phyloP scores from a whole-genome alignment of 2,113 vertebrate species.

The Mola mola region DNA sequence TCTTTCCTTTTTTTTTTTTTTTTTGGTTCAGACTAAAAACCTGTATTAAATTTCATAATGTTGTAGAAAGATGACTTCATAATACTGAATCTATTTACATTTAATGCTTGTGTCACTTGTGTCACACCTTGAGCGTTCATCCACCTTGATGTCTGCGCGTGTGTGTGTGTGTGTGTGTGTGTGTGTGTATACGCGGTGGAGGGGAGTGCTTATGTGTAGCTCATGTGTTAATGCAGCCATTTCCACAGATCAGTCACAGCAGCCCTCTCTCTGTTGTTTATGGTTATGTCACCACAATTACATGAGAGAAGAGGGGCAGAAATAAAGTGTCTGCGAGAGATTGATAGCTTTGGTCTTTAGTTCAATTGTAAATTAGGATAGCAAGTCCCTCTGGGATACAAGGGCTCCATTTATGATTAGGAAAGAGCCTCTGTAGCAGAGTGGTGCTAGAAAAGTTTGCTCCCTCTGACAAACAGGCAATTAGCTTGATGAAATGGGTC shows the following conservation, averaged over 20 bases:
- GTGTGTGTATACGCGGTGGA: conserved; percentile 2
- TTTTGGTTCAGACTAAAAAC: no score
- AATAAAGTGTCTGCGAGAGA: conserved; percentile 91
- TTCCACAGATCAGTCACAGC: conserved; percentile 81
- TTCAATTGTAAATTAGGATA: conserved; percentile 99
- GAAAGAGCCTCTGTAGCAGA: conserved; percentile 97
- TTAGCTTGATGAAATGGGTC: conserved; percentile 98
- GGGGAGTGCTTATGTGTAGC: conserved; percentile 55
- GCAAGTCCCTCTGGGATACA: conserved; percentile 93
- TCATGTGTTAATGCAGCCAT: conserved; percentile 75
- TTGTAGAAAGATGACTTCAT: conserved; percentile 10
- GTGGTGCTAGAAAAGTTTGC: conserved; percentile 95
- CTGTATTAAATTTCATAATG: no score
- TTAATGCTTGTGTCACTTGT: conserved; percentile 7
- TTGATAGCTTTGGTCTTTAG: conserved; percentile 99
- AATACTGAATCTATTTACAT: conserved; percentile 1
- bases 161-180: conserved; percentile 4
- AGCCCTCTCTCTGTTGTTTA: conserved; percentile 83
- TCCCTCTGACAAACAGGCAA: conserved; percentile 97
- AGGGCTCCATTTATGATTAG: conserved; percentile 98
- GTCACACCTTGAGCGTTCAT: conserved; percentile 10
- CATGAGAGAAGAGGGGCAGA: conserved; percentile 76
- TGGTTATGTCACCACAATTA: conserved; percentile 95
- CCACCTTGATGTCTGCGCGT: conserved; percentile 7
- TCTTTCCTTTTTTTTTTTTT: no score